These are phyloP conservation scores for Eupithecia insigniata DNA, from an alignment of 2,888 invertebrate species.

Conservation along the genomic window DNA sequence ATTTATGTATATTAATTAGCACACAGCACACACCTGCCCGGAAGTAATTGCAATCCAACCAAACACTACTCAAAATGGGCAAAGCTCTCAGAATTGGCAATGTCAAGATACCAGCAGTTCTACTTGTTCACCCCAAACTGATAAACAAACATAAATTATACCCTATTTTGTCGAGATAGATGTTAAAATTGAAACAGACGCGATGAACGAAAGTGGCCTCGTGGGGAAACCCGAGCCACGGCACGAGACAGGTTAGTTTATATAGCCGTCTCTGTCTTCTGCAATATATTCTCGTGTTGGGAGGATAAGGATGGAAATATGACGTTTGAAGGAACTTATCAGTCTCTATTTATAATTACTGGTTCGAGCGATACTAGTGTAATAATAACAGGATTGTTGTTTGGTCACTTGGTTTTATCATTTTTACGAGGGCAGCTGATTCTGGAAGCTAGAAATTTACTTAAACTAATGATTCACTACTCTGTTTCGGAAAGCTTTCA, in stretches of 20 bases:
- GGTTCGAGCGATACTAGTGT: constrained; percentile 63
- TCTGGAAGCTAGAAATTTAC: not conserved
- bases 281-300: constrained; percentile 31
- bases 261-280: constrained; percentile 53
- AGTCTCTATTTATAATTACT: constrained; percentile 73
- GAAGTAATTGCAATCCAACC: constrained; percentile 31
- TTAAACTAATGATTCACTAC: not conserved
- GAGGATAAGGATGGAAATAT: constrained; percentile 49
- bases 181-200: constrained; percentile 45
- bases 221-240: constrained; percentile 65
- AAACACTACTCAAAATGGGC: constrained; percentile 27
- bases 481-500: not conserved
- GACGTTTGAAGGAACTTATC: constrained; percentile 71
- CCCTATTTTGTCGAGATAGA: constrained; percentile 40
- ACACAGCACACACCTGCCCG: constrained; percentile 32
- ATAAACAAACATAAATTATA: constrained; percentile 28
- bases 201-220: constrained; percentile 63
- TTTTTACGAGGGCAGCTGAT: constrained; percentile 38
- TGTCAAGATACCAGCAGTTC: constrained; percentile 40
- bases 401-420: constrained; percentile 43
- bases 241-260: constrained; percentile 63
- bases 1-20: constrained; percentile 17
- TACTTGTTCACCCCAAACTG: constrained; percentile 34
- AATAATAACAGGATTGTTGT: constrained; percentile 58
- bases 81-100: constrained; percentile 50